Percentiles rank a stretch among this genome's conserved stretches.
Conservation (phyloP, 35 echinoderm and acorn worm genomes). For the Lytechinus variegatus region DNA sequence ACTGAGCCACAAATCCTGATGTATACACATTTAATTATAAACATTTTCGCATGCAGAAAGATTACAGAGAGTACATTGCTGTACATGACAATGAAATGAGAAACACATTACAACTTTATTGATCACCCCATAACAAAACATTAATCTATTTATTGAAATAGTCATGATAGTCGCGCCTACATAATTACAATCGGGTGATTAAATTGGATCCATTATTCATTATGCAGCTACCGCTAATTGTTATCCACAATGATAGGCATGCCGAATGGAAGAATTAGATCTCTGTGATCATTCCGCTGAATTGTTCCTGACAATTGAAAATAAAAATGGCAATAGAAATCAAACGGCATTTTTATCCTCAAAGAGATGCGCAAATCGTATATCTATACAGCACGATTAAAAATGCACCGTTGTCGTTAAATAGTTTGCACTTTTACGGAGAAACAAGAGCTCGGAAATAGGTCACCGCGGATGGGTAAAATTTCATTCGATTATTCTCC, state of each 20-base stretch:
- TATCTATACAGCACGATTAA: background rate
- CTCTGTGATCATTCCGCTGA: background rate
- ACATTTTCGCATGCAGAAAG: too few relatives aligned
- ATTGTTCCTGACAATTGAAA: background rate
- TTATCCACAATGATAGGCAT: background rate
- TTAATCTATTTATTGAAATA: too few relatives aligned
- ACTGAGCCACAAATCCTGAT: too few relatives aligned
- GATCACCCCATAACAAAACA: too few relatives aligned
- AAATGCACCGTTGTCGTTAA: background rate
- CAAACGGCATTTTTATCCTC: background rate
- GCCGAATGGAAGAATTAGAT: background rate
- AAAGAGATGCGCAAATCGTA: background rate
- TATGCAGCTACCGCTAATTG: background rate
- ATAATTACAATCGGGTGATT: background rate
- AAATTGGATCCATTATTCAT: background rate
- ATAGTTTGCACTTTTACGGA: background rate
- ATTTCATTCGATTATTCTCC: background rate
- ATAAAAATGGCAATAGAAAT: background rate
- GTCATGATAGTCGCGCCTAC: background rate
- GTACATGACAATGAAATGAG: too few relatives aligned
- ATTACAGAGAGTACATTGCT: too few relatives aligned
- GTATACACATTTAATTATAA: too few relatives aligned
- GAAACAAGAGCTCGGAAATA: background rate
- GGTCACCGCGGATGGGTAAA: background rate
- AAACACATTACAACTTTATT: too few relatives aligned